These are phyloP conservation scores for Tribolium castaneum DNA, from an alignment of 1,140 invertebrate genomes.

Conservation along the genomic window DNA sequence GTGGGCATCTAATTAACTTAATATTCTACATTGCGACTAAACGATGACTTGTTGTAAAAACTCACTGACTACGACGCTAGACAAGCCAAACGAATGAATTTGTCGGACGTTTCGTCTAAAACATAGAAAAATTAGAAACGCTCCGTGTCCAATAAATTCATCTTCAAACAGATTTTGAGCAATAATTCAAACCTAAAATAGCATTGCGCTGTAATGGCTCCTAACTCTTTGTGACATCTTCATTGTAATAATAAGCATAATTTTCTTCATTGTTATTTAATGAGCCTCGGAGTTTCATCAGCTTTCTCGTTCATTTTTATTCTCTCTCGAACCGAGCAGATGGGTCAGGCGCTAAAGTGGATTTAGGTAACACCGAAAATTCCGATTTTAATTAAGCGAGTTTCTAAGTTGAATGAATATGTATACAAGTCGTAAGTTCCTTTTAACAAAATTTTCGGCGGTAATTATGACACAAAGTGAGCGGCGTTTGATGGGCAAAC, in stretches of 20 bases:
- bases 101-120: no score
- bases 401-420: background rate
- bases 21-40: background rate
- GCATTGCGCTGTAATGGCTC: background rate
- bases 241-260: background rate
- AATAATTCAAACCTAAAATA: background rate
- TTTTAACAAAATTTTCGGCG: background rate
- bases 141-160: background rate
- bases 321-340: background rate
- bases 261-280: slow-evolving; percentile 5
- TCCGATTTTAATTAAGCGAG: background rate
- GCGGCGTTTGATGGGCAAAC: background rate
- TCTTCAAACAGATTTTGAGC: background rate
- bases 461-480: background rate
- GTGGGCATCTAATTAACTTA: background rate
- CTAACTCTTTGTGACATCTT: background rate
- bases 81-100: background rate
- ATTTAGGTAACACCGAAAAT: background rate
- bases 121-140: no score
- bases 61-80: background rate
- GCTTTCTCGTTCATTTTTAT: background rate
- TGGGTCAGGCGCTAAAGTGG: background rate
- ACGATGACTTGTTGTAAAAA: background rate
- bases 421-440: background rate
- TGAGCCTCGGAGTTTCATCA: background rate